A percentile compares a stretch with the other conserved stretches of the same genome.
phyloP scores from a whole-genome alignment of 1,140 invertebrate species.

The Zaprionus tsacasi region DNA sequence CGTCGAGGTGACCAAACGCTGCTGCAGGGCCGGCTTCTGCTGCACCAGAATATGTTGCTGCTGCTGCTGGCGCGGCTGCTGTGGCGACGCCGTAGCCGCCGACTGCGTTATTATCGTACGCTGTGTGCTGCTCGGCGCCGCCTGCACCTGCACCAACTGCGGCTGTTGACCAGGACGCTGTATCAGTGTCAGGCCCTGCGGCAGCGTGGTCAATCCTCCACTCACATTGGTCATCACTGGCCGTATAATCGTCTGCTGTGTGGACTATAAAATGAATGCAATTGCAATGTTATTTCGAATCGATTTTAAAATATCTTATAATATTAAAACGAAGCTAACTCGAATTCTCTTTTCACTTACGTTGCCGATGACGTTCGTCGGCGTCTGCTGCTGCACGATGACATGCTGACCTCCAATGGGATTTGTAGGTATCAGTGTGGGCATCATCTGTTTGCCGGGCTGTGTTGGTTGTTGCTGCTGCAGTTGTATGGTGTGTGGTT shows the following conservation, averaged over 20 bases:
- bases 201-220: slow-evolving; percentile 74
- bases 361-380: slow-evolving; percentile 73
- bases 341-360: slow-evolving; percentile 51
- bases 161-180: slow-evolving; percentile 83
- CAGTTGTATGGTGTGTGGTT: slow-evolving; percentile 53
- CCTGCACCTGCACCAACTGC: slow-evolving; percentile 82
- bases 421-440: slow-evolving; percentile 80
- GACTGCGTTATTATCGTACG: slow-evolving; percentile 72
- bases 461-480: slow-evolving; percentile 47
- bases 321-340: not conserved
- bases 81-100: slow-evolving; percentile 57
- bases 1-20: slow-evolving; percentile 80
- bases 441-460: slow-evolving; percentile 70
- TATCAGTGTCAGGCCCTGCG: slow-evolving; percentile 81
- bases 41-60: slow-evolving; percentile 78
- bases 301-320: not conserved
- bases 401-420: slow-evolving; percentile 69
- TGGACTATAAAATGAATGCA: slow-evolving; percentile 46
- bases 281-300: not conserved
- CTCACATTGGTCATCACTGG: slow-evolving; percentile 75
- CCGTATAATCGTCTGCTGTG: slow-evolving; percentile 82
- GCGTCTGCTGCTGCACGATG: slow-evolving; percentile 76
- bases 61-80: slow-evolving; percentile 71
- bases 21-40: slow-evolving; percentile 80
- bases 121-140: slow-evolving; percentile 67